These are phyloP conservation scores for Leptobrachium ailaonicum DNA, from an alignment of 2,113 vertebrate genomes.

Conservation along the genomic window DNA sequence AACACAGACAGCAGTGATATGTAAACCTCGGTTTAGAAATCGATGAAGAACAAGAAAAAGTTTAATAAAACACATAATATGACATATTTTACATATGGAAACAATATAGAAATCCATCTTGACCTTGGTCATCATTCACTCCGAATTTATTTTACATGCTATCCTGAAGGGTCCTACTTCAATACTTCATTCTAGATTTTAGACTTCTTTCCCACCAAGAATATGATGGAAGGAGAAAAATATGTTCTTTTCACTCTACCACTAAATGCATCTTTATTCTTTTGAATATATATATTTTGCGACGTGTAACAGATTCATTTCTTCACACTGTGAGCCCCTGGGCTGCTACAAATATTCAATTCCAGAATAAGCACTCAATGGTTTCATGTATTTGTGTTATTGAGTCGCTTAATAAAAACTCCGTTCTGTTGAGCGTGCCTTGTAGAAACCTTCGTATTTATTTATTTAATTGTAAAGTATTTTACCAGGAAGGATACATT, in stretches of 20 bases:
- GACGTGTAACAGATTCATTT: no score
- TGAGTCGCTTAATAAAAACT: no score
- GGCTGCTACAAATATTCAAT: no score
- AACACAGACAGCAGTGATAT: background rate
- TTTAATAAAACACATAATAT: constrained; percentile 30
- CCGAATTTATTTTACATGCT: constrained; percentile 43
- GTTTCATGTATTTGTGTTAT: no score
- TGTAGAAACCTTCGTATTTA: no score
- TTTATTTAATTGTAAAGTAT: no score
- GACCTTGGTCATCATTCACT: constrained; percentile 44
- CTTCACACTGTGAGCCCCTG: no score
- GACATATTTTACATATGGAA: constrained; percentile 43
- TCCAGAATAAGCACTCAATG: no score
- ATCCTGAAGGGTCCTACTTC: constrained; percentile 37
- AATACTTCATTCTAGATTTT: constrained; percentile 33
- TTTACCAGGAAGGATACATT: no score
- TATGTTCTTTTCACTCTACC: background rate
- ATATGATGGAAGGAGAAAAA: background rate
- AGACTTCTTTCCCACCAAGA: constrained; percentile 24
- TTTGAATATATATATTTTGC: background rate
- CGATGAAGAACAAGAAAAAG: background rate
- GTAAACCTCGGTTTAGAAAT: constrained; percentile 3
- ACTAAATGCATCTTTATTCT: background rate
- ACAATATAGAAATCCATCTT: constrained; percentile 19
- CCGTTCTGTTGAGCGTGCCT: no score